Evolutionary conservation across 2,888 invertebrate genomes (phyloP).

Genomic region (Drosophila colorata): DNA sequence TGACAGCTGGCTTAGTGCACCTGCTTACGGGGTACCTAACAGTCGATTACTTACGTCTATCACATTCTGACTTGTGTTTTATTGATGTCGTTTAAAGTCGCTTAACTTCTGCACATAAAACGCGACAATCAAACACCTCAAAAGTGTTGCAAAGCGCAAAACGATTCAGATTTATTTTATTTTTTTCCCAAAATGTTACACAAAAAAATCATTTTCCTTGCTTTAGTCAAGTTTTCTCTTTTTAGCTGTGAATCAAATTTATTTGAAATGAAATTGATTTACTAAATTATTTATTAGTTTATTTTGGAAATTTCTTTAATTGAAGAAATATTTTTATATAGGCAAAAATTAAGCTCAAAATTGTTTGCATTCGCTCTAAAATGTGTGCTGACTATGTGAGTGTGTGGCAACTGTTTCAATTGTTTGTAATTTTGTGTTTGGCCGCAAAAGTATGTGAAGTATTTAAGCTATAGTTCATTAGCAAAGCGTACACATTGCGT

Average conservation of each 20-base stretch:
- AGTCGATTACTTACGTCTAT: not conserved
- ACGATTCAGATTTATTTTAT: constrained; percentile 4
- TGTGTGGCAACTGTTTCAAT: not conserved
- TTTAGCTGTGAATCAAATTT: not conserved
- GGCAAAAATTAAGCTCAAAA: constrained; percentile 11
- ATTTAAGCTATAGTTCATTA: constrained; percentile 51
- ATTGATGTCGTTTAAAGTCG: constrained; percentile 63
- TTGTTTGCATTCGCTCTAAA: not conserved
- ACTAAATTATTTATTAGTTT: not conserved
- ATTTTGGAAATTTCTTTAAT: not conserved
- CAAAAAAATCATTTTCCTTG: not conserved
- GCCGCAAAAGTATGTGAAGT: constrained; percentile 24
- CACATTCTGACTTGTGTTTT: constrained; percentile 30
- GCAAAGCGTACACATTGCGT: constrained; percentile 31
- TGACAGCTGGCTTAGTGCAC: not conserved
- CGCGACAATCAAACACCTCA: constrained; percentile 49
- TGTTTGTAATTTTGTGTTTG: constrained; percentile 26
- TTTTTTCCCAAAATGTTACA: not conserved
- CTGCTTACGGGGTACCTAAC: not conserved
- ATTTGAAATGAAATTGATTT: too few species aligned
- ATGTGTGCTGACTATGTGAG: not conserved
- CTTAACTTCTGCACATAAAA: constrained; percentile 58
- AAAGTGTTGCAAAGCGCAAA: constrained; percentile 37
- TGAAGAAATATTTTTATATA: not conserved
- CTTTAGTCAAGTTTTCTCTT: not conserved